A percentile compares a stretch with the other conserved stretches of the same genome.
Evolutionary conservation across 2,888 invertebrate species (phyloP).

Genomic region (Thymelicus sylvestris): DNA sequence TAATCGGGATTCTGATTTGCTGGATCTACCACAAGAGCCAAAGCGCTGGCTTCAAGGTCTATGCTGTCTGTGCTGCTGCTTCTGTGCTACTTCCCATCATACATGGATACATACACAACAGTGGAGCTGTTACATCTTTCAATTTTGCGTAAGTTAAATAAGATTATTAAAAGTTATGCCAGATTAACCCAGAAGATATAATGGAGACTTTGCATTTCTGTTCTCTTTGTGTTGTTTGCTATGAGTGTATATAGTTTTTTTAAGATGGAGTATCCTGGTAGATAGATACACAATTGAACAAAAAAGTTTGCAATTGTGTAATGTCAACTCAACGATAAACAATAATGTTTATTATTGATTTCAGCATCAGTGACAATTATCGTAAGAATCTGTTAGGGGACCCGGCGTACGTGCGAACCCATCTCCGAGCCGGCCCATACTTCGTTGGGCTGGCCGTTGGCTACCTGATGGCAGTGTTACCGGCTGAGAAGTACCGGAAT

Average conservation of each 20-base stretch:
- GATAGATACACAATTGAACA: too few species aligned
- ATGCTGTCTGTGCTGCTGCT: conserved; percentile 35
- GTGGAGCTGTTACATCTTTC: conserved; percentile 31
- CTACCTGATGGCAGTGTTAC: conserved; percentile 48
- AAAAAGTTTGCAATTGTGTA: too few species aligned
- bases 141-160: conserved; percentile 39
- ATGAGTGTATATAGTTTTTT: too few species aligned
- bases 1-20: conserved; percentile 45
- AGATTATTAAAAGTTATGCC: not conserved
- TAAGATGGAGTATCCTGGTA: too few species aligned
- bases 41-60: conserved; percentile 39
- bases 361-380: conserved; percentile 27
- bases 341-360: not conserved
- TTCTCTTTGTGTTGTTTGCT: too few species aligned
- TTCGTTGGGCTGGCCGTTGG: conserved; percentile 51
- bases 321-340: too few species aligned
- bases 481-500: conserved; percentile 48
- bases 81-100: conserved; percentile 36
- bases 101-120: conserved; percentile 38
- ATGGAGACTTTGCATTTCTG: too few species aligned
- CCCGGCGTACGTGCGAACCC: conserved; percentile 45
- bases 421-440: conserved; percentile 50
- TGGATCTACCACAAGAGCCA: conserved; percentile 43
- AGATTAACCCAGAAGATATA: too few species aligned
- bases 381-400: conserved; percentile 22